These are phyloP conservation scores for Coenonympha glycerion DNA, from an alignment of 2,888 invertebrate species.

Conservation along the genomic window DNA sequence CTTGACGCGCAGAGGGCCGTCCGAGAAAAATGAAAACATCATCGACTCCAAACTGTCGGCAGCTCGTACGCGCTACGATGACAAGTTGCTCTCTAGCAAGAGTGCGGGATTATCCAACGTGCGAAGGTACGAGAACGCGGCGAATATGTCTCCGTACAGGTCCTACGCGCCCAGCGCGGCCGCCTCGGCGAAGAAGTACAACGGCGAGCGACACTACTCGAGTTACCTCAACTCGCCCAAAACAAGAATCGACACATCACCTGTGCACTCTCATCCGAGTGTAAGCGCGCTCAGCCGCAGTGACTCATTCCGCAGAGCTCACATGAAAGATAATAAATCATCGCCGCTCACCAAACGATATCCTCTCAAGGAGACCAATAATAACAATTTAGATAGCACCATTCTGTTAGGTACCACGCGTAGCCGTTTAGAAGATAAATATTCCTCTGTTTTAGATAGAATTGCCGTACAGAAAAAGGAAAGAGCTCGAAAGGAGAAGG, in stretches of 20 bases:
- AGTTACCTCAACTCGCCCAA: conserved; percentile 59
- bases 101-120: conserved; percentile 56
- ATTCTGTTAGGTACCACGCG: conserved; percentile 76
- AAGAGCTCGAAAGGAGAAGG: conserved; percentile 65
- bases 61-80: conserved; percentile 59
- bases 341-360: conserved; percentile 64
- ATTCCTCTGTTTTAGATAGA: conserved; percentile 83
- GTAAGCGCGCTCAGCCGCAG: conserved; percentile 59
- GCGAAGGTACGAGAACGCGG: conserved; percentile 64
- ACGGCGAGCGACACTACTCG: conserved; percentile 60
- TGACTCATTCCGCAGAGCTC: conserved; percentile 70
- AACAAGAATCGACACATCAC: conserved; percentile 60
- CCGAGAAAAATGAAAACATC: conserved; percentile 77
- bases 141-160: conserved; percentile 61
- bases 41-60: conserved; percentile 51
- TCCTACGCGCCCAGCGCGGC: conserved; percentile 48
- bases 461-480: conserved; percentile 78
- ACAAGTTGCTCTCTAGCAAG: conserved; percentile 56
- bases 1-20: conserved; percentile 85
- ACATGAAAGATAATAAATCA: conserved; percentile 63
- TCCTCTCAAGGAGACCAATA: conserved; percentile 67
- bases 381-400: conserved; percentile 61
- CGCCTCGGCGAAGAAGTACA: conserved; percentile 49
- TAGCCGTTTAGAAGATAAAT: conserved; percentile 85
- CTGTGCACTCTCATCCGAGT: conserved; percentile 55